phyloP scores from a whole-genome alignment of 2,888 invertebrate species.

The Campoplex nolae region DNA sequence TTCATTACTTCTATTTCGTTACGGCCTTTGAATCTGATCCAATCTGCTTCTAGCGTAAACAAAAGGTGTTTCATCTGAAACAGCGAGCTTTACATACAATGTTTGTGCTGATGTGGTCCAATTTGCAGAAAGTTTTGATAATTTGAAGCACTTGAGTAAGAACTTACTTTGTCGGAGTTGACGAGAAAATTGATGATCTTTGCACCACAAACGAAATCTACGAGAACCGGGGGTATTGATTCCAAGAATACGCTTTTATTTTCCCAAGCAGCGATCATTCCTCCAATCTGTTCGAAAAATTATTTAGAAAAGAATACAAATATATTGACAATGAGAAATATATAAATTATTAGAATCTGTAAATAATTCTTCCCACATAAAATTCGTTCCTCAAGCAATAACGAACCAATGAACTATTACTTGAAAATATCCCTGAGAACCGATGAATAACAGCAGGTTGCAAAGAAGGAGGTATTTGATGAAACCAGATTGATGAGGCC shows the following conservation, averaged over 20 bases:
- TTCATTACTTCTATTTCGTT: slow-evolving; percentile 65
- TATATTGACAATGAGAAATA: not conserved
- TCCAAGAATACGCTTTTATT: slow-evolving; percentile 69
- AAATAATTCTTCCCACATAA: too few species aligned
- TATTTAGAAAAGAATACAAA: not conserved
- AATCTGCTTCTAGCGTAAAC: slow-evolving; percentile 64
- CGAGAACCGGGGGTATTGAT: slow-evolving; percentile 68
- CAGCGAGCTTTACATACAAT: not conserved
- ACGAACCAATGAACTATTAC: slow-evolving; percentile 55
- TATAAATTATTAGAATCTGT: too few species aligned
- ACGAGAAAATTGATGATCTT: slow-evolving; percentile 66
- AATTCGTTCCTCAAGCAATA: too few species aligned
- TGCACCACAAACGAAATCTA: slow-evolving; percentile 63
- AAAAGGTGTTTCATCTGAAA: slow-evolving; percentile 70
- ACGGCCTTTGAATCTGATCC: slow-evolving; percentile 58
- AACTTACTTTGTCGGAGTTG: slow-evolving; percentile 67
- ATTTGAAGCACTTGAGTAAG: not conserved
- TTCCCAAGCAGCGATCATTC: slow-evolving; percentile 70
- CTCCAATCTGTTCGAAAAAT: slow-evolving; percentile 58
- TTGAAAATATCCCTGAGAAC: slow-evolving; percentile 72
- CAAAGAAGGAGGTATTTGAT: slow-evolving; percentile 66
- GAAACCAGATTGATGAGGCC: slow-evolving; percentile 74
- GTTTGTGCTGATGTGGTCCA: not conserved
- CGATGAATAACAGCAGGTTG: slow-evolving; percentile 67
- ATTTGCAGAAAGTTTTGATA: not conserved